Evolutionary conservation across 1,140 invertebrate genomes (phyloP), one percentile per base, ranked within the genome.

Genomic region (Macrostomum lignano): DNA sequence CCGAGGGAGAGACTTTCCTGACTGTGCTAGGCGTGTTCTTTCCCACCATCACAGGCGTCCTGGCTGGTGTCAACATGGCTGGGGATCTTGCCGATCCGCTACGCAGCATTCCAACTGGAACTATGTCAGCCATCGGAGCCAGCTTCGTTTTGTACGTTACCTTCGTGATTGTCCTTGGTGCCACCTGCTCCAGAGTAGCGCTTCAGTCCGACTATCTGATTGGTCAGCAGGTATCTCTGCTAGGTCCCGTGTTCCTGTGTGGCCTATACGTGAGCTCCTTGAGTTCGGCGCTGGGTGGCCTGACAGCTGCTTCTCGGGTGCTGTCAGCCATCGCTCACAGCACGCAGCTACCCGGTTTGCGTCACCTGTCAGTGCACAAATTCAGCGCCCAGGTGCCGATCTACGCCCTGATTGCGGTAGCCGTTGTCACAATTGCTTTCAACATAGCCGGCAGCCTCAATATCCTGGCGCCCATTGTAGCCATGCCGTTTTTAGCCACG

Each of bases 51-150:
- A n/a, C n/a, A n/a, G n/a, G n/a, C 17, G 75, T 93, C 29, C 63
- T 93, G 36, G 78, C 82, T 26, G 84, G 84, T 25, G 60, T 93
- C 40, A 93, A 93, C 52, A 93, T 94, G 82, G 84, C 77, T 55
- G 81, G 81, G 9, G 82, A 94, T 58, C 63, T 94, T 24, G 67
- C 69, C 36, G 71, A 81, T 45, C 82, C 84, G 1, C 74, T 74
- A 7, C 68, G 67, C 25, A 77, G 84, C 52, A 93, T 93, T 47
- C 79, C 82, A 3, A 73, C 75, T 56, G 84, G 84, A 22, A 86
- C 82, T 3, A 55, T 93, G 17, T 72, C 76, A 19, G 78, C 84
- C 29, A 67, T 91, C 37, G 70, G 4, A 42, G 74, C 72, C 51
- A 81, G 76, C 36, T 79, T 76, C n/a, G 68, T 79, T 40, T 56